Evolutionary conservation across 2,797 vertebrate genomes (phyloP), one percentile per base, ranked within the genome.

Genomic region (Tauraco hartlaubi): DNA sequence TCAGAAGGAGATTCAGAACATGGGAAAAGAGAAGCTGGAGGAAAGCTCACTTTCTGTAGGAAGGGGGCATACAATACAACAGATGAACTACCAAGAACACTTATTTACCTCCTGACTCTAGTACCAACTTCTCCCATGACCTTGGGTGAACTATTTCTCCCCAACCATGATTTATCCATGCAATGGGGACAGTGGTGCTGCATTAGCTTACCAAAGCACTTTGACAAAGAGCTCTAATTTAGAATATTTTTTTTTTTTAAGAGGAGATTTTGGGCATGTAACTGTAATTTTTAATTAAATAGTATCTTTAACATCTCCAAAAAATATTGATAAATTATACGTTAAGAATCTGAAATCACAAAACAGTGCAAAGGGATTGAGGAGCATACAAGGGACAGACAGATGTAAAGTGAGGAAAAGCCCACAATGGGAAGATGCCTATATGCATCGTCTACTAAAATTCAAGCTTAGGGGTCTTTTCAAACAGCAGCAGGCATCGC

Each of bases 381-480:
- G 85, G 58, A 80, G 17, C 28, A 67, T 25, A 54, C 51, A 69
- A 28, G 46, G 44, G 35, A 73, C 91, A 91, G 64, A 73, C 1
- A 78, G 9, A 43, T 11, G 9, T 33, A 41, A 89, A 92, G 44
- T 5, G 16, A 88, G 49, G n/a, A 81, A 95, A 91, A 93, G 37
- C 29, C 56, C 67, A 78, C 8, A 20, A 15, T 12, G 12, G 55
- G 41, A 91, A 83, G 55, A 75, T 15, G 31, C 31, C 68, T 72
- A 6, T 22, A 59, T 15, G 49, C 3, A 12, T 31, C 67, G 66
- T 63, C 56, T 78, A 72, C 79, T 96, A 86, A 95, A 96, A 94
- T 88, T 93, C 56, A 88, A 82, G 92, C 61, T 72, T 72, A 69
- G 56, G 37, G 69, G 68, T 72, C 55, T 64, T 86, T 95, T 90